Percentiles rank a stretch among this genome's conserved stretches.
phyloP scores from a whole-genome alignment of 2,113 vertebrate species.

The Typhlomys cinereus region DNA sequence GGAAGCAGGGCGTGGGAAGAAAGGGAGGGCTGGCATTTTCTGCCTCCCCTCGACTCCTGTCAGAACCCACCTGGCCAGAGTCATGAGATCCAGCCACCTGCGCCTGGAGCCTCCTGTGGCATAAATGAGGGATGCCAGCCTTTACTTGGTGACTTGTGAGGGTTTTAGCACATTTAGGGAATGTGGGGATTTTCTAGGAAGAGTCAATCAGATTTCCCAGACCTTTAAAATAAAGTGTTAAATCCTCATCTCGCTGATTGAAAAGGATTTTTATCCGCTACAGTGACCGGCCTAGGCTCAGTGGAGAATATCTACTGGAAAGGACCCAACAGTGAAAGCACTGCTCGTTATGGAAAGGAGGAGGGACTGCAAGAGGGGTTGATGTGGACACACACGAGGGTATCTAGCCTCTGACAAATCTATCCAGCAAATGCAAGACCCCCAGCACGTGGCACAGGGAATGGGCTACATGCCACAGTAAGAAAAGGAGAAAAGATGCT shows the following conservation, averaged over 20 bases:
- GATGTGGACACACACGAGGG: rapidly evolving
- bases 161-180: background rate
- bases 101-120: background rate
- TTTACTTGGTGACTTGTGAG: background rate
- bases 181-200: background rate
- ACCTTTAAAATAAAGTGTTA: background rate
- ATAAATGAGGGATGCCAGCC: background rate
- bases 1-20: constrained; percentile 31
- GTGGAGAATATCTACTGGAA: background rate
- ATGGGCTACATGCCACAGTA: rapidly evolving
- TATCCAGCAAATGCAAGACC: background rate
- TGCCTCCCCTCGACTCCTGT: background rate
- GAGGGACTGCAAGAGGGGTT: background rate
- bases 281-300: background rate
- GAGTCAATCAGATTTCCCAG: background rate
- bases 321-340: background rate
- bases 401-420: no score
- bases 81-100: background rate
- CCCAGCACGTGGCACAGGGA: rapidly evolving
- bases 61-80: background rate
- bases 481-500: background rate
- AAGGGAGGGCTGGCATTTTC: constrained; percentile 22
- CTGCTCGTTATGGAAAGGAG: background rate
- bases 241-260: background rate
- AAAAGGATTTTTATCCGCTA: background rate